A percentile compares a stretch with the other conserved stretches of the same genome.
Evolutionary conservation across 2,113 vertebrate species (phyloP).

Genomic region (Etia nguti): DNA sequence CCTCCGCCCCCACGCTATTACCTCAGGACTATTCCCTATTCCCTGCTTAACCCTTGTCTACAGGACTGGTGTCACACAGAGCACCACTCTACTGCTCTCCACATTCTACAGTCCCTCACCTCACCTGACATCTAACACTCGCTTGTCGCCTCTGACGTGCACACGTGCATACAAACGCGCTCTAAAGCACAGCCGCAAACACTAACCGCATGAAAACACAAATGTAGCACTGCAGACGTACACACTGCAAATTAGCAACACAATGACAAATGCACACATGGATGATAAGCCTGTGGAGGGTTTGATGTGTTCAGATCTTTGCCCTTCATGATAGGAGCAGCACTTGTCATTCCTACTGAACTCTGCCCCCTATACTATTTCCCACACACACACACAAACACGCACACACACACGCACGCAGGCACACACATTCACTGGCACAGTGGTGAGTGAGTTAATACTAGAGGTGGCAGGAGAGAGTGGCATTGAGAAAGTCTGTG

Average conservation of each 20-base stretch:
- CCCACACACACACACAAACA: background rate
- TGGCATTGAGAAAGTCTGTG: slow-evolving; percentile 49
- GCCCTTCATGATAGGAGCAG: slow-evolving; percentile 25
- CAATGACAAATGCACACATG: slow-evolving; percentile 7
- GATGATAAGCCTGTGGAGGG: slow-evolving; percentile 36
- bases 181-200: slow-evolving; percentile 11
- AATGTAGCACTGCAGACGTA: background rate
- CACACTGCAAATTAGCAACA: slow-evolving; percentile 19
- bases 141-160: slow-evolving; percentile 49
- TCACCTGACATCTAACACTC: slow-evolving; percentile 56
- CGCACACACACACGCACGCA: background rate
- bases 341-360: slow-evolving; percentile 43
- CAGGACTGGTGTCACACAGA: slow-evolving; percentile 58
- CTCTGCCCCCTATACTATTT: slow-evolving; percentile 10
- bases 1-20: slow-evolving; percentile 66
- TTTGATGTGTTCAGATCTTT: slow-evolving; percentile 49
- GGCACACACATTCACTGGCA: background rate
- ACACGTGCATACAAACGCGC: slow-evolving; percentile 45
- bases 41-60: slow-evolving; percentile 72
- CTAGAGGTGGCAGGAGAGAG: slow-evolving; percentile 39
- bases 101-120: slow-evolving; percentile 62
- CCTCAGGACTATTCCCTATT: slow-evolving; percentile 69
- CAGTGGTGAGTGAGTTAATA: slow-evolving; percentile 20
- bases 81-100: slow-evolving; percentile 59
- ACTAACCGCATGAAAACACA: background rate